Base-by-base conservation (phyloP, 2,113 vertebrate genomes). In the Paramormyrops kingsleyae region DNA sequence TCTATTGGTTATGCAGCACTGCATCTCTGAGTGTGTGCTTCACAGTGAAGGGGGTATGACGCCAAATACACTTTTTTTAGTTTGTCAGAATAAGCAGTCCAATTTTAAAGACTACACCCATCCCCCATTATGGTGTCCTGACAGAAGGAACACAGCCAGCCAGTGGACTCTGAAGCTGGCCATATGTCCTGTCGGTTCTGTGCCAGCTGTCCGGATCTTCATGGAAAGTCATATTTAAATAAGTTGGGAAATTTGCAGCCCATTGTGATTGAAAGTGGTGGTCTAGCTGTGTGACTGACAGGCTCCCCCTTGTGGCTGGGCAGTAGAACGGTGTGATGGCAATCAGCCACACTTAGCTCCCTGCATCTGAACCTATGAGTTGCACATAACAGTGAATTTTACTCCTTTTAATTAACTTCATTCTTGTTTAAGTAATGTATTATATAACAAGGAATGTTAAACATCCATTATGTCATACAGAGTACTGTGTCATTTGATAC, bases 221-320 rank as follows among this genome's bases (percentile, higher is more conserved):
- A 80, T 42, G 74, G 74, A 80, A 80, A 80, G 62, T 70, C 62
- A 70, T 70, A 70, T 80, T 80, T 42, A 80, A 80, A 80, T 80
- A 80, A 39, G 74, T 39, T 19, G 15, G 74, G 13, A 80, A 80
- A 35, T 80, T 80, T 80, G 74, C 31, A 80, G 35, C 74, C 15
- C 35, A 7, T 35, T 80, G 31, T 80, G 35, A 80, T 27, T 80
- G 74, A 80, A 80, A 80, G 74, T 19, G 46, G 24, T 85, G 39
- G 42, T 85, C 21, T 47, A 12, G 44, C 39, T n/a, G 19, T 85
- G 42, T 49, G 74, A 49, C 24, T 85, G 9, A 31, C 46, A 0
- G 24, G 24, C 83, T 27, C 83, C 83, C 44, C 46, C 83, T 86
- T 50, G 83, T 49, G 47, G 44, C 46, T 27, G 46, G 83, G 83